Evolutionary conservation across 2,888 invertebrate species (phyloP).

Genomic region (Eupithecia centaureata): DNA sequence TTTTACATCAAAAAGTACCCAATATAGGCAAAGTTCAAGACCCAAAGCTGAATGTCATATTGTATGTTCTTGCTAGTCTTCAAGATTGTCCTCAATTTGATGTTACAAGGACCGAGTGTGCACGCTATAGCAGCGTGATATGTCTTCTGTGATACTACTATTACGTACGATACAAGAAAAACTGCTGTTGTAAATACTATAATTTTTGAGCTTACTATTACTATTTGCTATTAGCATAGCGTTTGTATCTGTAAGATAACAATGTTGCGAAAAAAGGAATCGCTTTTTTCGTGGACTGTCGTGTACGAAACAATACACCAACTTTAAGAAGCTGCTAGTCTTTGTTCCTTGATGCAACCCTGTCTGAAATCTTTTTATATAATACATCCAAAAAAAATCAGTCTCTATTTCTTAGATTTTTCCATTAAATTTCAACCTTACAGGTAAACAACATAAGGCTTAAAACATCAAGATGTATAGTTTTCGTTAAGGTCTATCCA

Average conservation of each 20-base stretch:
- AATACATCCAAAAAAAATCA: neutral
- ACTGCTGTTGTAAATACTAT: neutral
- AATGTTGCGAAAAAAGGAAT: neutral
- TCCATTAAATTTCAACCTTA: conserved; percentile 25
- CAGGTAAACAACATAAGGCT: conserved; percentile 8
- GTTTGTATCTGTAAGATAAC: neutral
- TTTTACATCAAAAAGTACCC: too few relatives aligned
- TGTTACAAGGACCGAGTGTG: conserved; percentile 37
- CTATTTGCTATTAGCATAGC: neutral
- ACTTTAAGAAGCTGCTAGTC: neutral
- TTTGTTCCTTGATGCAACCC: neutral
- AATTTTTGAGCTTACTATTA: too few relatives aligned
- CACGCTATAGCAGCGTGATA: conserved; percentile 39
- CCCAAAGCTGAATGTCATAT: conserved; percentile 32
- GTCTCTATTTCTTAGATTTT: neutral
- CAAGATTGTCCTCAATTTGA: conserved; percentile 42
- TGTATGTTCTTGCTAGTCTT: conserved; percentile 36
- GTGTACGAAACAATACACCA: neutral
- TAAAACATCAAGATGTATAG: conserved; percentile 8
- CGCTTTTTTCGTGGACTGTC: neutral
- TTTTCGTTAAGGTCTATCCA: conserved; percentile 34
- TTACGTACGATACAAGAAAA: neutral
- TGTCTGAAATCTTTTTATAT: neutral
- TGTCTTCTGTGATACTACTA: neutral
- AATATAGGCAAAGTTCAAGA: conserved; percentile 32